Conservation (phyloP, 2,888 invertebrate genomes). For the Dicyrtomina minuta region DNA sequence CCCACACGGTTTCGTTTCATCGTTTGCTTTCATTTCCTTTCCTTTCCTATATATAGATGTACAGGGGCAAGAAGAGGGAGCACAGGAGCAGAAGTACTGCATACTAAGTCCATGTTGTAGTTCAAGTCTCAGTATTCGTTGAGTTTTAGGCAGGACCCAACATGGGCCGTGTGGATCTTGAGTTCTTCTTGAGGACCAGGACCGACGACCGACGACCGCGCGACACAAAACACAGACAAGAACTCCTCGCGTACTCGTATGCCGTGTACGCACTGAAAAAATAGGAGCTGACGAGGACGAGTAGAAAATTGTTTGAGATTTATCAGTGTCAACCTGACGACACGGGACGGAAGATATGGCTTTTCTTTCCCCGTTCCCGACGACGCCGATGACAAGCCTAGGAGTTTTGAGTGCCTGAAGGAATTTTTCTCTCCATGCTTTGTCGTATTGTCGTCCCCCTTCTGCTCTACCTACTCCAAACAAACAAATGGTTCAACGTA, state of each 20-base stretch:
- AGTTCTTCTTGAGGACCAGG: not conserved
- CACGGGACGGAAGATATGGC: constrained; percentile 32
- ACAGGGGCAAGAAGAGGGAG: not conserved
- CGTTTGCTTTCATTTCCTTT: not conserved
- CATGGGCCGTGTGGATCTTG: too few relatives aligned
- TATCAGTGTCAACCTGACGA: constrained; percentile 50
- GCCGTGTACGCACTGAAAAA: not conserved
- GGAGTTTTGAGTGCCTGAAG: too few relatives aligned
- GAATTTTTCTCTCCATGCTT: too few relatives aligned
- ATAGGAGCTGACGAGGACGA: constrained; percentile 26
- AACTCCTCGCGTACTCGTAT: not conserved
- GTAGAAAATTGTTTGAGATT: constrained; percentile 50
- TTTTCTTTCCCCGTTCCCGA: not conserved
- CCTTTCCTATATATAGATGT: not conserved
- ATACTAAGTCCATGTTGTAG: not conserved
- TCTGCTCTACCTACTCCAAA: too few relatives aligned
- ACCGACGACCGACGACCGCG: constrained; percentile 7
- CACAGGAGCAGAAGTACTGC: too few relatives aligned
- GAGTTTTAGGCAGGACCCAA: too few relatives aligned
- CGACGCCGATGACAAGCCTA: too few relatives aligned
- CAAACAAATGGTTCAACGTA: too few relatives aligned
- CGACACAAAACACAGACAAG: not conserved
- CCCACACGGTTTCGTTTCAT: too few relatives aligned
- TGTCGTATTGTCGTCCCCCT: too few relatives aligned
- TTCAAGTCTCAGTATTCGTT: not conserved